These are phyloP conservation scores for Temnothorax rugatulus DNA, from an alignment of 2,888 invertebrate genomes.

Conservation along the genomic window DNA sequence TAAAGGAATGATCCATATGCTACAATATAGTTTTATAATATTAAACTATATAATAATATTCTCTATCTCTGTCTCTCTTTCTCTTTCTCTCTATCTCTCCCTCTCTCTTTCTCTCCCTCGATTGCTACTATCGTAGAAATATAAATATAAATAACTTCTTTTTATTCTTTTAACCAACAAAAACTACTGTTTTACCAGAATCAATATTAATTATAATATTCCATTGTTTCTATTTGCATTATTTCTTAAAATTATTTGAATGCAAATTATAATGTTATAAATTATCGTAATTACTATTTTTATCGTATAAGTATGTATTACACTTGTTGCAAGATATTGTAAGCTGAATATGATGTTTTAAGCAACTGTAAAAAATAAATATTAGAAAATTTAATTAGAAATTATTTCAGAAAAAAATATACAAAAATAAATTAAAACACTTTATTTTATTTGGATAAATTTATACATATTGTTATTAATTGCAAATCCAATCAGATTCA, in stretches of 20 bases:
- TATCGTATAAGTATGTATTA: background rate
- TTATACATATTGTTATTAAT: no score
- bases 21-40: no score
- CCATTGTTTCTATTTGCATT: background rate
- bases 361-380: conserved; percentile 55
- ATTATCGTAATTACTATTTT: background rate
- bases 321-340: conserved; percentile 57
- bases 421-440: no score
- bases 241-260: background rate
- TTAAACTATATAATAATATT: no score
- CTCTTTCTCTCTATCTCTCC: no score
- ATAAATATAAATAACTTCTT: background rate
- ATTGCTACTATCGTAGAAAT: background rate
- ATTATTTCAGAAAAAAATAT: background rate
- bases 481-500: no score
- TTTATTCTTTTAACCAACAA: background rate
- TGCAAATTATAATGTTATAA: background rate
- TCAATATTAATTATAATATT: background rate
- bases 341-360: conserved; percentile 64
- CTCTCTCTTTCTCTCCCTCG: background rate
- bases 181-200: background rate
- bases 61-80: no score
- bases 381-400: background rate
- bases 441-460: no score
- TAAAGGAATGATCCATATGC: no score